These are phyloP conservation scores for Acrossocheilus fasciatus DNA, from an alignment of 2,797 vertebrate species.

Conservation along the genomic window DNA sequence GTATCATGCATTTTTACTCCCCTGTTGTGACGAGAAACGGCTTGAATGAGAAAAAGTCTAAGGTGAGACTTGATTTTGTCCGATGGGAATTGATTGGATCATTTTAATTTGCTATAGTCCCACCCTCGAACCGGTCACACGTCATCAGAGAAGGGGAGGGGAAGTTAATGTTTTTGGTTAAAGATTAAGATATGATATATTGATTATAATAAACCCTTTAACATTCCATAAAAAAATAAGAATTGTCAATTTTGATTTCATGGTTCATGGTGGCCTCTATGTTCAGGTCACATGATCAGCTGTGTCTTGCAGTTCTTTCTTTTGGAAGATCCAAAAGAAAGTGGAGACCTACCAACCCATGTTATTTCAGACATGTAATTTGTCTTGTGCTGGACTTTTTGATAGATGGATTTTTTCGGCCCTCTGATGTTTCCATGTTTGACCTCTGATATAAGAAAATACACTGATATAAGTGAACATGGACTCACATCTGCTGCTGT, in stretches of 20 bases:
- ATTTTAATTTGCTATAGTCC: not conserved
- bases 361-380: slow-evolving; percentile 69
- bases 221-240: not conserved
- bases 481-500: slow-evolving; percentile 42
- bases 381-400: slow-evolving; percentile 63
- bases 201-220: not conserved
- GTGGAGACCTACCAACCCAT: slow-evolving; percentile 59
- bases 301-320: not conserved
- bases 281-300: not conserved
- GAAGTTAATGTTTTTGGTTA: not conserved
- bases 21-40: not conserved
- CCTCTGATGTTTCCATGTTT: slow-evolving; percentile 65
- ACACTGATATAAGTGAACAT: slow-evolving; percentile 44
- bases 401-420: slow-evolving; percentile 50
- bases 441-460: slow-evolving; percentile 61
- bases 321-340: slow-evolving; percentile 51
- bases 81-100: not conserved
- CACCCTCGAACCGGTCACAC: not conserved
- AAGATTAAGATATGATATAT: not conserved
- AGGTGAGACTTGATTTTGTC: not conserved
- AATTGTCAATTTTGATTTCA: not conserved
- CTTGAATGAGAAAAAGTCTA: not conserved
- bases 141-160: not conserved
- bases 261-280: not conserved
- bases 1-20: not conserved